Percentiles rank a stretch among this genome's conserved stretches.
These are phyloP conservation scores for Hippocampus abdominalis DNA, from an alignment of 2,113 vertebrate species.

Conservation along the genomic window DNA sequence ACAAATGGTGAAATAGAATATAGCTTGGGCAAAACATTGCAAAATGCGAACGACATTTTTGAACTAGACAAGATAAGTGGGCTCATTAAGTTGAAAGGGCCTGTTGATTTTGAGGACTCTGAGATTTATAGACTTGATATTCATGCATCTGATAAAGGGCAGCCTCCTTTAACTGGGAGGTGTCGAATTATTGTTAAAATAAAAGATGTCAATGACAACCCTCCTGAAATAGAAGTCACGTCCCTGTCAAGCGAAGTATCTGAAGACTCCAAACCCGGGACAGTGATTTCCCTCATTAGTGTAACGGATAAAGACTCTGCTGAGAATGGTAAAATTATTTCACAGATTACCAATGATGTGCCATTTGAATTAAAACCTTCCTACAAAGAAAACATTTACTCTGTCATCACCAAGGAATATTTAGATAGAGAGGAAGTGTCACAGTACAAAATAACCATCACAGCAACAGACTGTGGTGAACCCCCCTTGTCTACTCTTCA, in stretches of 20 bases:
- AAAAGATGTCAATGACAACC: constrained; percentile 70
- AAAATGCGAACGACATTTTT: constrained; percentile 41
- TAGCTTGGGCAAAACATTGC: constrained; percentile 33
- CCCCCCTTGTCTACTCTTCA: constrained; percentile 37
- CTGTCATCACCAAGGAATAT: constrained; percentile 33
- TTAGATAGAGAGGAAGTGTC: constrained; percentile 53
- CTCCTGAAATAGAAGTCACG: constrained; percentile 80
- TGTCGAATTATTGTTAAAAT: constrained; percentile 33
- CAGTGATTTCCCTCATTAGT: constrained; percentile 52
- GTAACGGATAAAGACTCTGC: constrained; percentile 55
- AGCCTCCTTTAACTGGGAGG: constrained; percentile 23
- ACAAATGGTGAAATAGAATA: constrained; percentile 46
- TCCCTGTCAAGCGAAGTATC: constrained; percentile 77
- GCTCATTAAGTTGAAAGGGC: constrained; percentile 38
- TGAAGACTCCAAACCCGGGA: constrained; percentile 51
- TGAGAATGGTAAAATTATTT: constrained; percentile 33
- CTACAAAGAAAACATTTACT: constrained; percentile 47
- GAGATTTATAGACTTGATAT: constrained; percentile 53
- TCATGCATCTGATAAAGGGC: constrained; percentile 52
- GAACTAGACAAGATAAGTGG: constrained; percentile 35
- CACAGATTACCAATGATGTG: constrained; percentile 33
- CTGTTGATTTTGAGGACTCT: constrained; percentile 47
- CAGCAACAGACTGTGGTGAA: constrained; percentile 39
- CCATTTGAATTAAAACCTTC: constrained; percentile 51
- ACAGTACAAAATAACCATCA: constrained; percentile 42